These are phyloP conservation scores for Palloptera scutellata DNA, from an alignment of 2,888 invertebrate species.

Conservation along the genomic window DNA sequence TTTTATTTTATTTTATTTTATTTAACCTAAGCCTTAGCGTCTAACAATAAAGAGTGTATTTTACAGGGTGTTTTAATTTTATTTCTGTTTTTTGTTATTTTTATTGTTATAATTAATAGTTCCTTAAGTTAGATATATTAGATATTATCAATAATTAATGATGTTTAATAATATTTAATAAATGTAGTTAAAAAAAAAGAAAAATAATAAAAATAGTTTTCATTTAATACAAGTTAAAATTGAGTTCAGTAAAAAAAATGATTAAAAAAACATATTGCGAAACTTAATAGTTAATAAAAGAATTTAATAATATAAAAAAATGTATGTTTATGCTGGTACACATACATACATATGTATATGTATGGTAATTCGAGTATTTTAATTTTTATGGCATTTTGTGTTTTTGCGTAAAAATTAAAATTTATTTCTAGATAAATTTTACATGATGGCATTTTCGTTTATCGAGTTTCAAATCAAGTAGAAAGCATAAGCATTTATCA, in stretches of 20 bases:
- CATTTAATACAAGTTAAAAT: background rate
- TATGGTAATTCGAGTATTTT: conserved; percentile 2
- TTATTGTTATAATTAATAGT: conserved; percentile 17
- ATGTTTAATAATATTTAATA: conserved; percentile 18
- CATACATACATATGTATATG: conserved; percentile 6
- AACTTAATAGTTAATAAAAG: conserved; percentile 25
- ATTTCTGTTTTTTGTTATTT: conserved; percentile 16
- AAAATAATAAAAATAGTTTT: background rate
- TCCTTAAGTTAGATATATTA: conserved; percentile 6
- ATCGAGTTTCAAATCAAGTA: too few relatives aligned
- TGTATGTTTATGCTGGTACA: background rate
- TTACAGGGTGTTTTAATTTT: conserved; percentile 46
- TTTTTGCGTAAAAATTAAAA: conserved; percentile 12
- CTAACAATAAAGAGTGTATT: conserved; percentile 43
- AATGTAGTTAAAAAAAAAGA: conserved; percentile 20
- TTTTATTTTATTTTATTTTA: conserved; percentile 23
- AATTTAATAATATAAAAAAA: conserved; percentile 6
- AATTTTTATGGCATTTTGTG: background rate
- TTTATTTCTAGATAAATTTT: background rate
- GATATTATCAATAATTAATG: conserved; percentile 17
- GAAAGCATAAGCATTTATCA: background rate
- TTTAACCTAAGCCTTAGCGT: conserved; percentile 49
- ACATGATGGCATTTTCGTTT: too few relatives aligned
- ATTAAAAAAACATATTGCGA: conserved; percentile 29
- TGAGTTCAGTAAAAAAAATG: background rate